Percentiles rank a stretch among this genome's conserved stretches.
Evolutionary conservation across 2,888 invertebrate genomes (phyloP).

Genomic region (Agriotes lineatus): DNA sequence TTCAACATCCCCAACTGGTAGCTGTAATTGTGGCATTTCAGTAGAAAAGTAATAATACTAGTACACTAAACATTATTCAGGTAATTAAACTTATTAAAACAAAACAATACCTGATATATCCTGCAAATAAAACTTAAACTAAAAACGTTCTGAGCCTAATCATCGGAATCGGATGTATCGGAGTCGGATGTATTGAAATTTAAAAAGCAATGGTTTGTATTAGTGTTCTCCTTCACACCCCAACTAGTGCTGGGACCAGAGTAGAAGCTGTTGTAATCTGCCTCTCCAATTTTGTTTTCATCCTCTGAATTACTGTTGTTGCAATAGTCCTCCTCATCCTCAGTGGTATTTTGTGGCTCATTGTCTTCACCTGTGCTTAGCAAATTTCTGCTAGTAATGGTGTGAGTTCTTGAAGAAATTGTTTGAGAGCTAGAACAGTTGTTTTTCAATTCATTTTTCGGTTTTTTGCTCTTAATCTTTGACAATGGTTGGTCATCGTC

Average conservation of each 20-base stretch:
- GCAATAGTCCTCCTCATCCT: slow-evolving; percentile 5
- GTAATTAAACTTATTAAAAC: not conserved
- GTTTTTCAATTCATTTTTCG: slow-evolving; percentile 20
- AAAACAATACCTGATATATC: not conserved
- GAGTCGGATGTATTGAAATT: too few relatives aligned
- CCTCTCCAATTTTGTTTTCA: slow-evolving; percentile 14
- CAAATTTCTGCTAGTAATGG: slow-evolving; percentile 27
- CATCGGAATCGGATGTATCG: slow-evolving; percentile 4
- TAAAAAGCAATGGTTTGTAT: not conserved
- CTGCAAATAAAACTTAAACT: not conserved
- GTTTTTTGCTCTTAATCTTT: slow-evolving; percentile 26
- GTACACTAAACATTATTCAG: not conserved
- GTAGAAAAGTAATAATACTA: too few relatives aligned
- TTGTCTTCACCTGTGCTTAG: not conserved
- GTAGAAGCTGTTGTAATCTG: slow-evolving; percentile 25
- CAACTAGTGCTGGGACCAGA: slow-evolving; percentile 43
- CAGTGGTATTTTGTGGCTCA: not conserved
- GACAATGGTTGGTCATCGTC: slow-evolving; percentile 37
- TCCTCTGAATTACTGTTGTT: slow-evolving; percentile 20
- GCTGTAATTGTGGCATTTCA: too few relatives aligned
- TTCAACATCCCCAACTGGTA: too few relatives aligned
- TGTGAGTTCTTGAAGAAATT: slow-evolving; percentile 17
- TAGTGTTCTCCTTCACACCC: slow-evolving; percentile 20
- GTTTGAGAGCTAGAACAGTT: not conserved
- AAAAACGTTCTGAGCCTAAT: slow-evolving; percentile 1